Evolutionary conservation across 92 coral and sea anemone genomes (phyloP), one percentile per base, ranked within the genome.

Genomic region (Montipora capitata): DNA sequence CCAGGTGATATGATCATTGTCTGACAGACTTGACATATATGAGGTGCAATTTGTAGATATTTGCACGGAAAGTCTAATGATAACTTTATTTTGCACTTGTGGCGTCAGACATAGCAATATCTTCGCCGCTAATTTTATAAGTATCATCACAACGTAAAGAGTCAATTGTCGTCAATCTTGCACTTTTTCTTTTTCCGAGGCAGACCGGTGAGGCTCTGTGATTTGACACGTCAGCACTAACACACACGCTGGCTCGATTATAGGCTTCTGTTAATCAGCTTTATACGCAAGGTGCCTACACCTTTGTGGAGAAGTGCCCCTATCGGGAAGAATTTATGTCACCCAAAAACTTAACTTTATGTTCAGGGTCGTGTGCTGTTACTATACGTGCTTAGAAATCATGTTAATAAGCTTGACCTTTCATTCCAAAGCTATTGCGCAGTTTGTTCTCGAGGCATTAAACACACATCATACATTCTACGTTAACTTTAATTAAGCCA

Each of bases 1-100:
- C 9, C 65, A 16, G 44, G 15, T 41, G 38, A 63, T 7, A 18
- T 68, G 66, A 27, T 56, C 10, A 45, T 45, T 49, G 65, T 67
- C 51, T 35, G 64, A 68, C 5, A 2, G 27, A 44, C 38, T 11
- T 73, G 12, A 10, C 77, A 20, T 16, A 3, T 48, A 7, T 35
- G 51, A 45, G 77, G 61, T 45, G 61, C 44, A 40, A 73, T 69
- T 17, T 59, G 15, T 17, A 48, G 61, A 73, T 73, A 73, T 20
- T 73, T 73, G 77, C 77, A 73, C 41, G 77, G 35, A 73, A 73
- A 16, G 59, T 16, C 45, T 39, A 16, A 12, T 63, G 10, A 18
- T 20, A 27, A 67, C n/a, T 35, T 67, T 16, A 54, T 3, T 12
- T 54, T 54, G 12, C 15, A 8, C 61, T 8, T 8, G 12, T 54